Evolutionary conservation across 2,113 vertebrate species (phyloP).

Genomic region (Lanius ludovicianus): DNA sequence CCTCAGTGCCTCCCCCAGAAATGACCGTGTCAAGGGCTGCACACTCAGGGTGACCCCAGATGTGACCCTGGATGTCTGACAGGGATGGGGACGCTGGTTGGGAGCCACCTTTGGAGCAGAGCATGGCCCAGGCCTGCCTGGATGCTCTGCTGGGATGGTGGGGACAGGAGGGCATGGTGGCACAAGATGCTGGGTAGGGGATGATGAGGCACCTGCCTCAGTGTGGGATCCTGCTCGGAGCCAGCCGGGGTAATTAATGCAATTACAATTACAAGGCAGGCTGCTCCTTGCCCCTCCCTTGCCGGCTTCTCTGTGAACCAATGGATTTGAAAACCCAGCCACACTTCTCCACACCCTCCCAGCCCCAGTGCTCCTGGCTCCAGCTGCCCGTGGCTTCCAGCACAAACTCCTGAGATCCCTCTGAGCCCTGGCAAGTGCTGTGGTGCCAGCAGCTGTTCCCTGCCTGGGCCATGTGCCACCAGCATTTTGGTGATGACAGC

Average conservation of each 20-base stretch:
- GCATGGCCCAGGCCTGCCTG: neutral
- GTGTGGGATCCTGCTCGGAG: neutral
- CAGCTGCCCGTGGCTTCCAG: neutral
- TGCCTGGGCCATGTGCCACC: neutral
- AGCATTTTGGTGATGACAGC: neutral
- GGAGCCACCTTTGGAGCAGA: neutral
- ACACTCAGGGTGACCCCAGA: neutral
- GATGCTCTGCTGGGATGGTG: accelerated
- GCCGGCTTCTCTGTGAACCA: neutral
- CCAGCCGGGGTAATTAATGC: neutral
- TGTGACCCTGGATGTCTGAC: neutral
- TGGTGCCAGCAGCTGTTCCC: neutral
- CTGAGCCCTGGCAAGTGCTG: accelerated
- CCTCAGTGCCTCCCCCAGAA: neutral
- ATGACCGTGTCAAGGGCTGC: neutral
- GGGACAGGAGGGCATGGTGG: neutral
- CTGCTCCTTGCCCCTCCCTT: slow-evolving; percentile 8
- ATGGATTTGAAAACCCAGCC: neutral
- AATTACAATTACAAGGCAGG: slow-evolving; percentile 11
- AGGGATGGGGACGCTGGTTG: neutral
- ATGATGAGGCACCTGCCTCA: neutral
- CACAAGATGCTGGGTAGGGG: neutral
- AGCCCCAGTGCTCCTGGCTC: accelerated
- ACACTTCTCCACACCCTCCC: neutral
- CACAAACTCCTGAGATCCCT: neutral